phyloP scores from a whole-genome alignment of 2,888 invertebrate species.

The Drosophila longiperda region DNA sequence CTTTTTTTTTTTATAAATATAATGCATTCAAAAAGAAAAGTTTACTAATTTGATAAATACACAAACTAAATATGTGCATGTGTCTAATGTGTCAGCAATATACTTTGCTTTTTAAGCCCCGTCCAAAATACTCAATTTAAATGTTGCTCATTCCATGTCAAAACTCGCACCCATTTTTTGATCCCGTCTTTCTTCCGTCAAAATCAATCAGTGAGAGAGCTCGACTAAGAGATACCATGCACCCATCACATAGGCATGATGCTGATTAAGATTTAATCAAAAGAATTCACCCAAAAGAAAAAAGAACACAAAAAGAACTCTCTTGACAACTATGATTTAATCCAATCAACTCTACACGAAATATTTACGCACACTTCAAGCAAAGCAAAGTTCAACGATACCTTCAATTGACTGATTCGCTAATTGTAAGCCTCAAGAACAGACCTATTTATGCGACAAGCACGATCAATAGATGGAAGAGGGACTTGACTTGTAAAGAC shows the following conservation, averaged over 20 bases:
- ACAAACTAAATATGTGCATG: background rate
- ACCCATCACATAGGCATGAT: background rate
- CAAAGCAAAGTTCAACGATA: background rate
- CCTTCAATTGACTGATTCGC: background rate
- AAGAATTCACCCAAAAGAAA: background rate
- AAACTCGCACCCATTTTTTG: background rate
- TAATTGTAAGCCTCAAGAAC: background rate
- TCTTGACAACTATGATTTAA: background rate
- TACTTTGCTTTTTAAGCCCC: background rate
- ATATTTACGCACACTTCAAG: background rate
- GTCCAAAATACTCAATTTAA: background rate
- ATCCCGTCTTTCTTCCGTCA: background rate
- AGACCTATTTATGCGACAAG: background rate
- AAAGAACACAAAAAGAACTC: background rate
- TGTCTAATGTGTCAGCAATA: too few relatives aligned
- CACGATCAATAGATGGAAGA: background rate
- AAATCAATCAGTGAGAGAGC: background rate
- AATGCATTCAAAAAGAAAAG: too few relatives aligned
- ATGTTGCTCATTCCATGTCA: background rate
- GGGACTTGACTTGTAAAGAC: background rate
- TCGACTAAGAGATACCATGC: background rate
- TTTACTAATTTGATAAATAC: background rate
- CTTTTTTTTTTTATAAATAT: too few relatives aligned
- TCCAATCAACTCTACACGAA: background rate
- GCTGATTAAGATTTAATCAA: background rate